phyloP scores from a whole-genome alignment of 2,113 vertebrate species.

The Saccopteryx bilineata region DNA sequence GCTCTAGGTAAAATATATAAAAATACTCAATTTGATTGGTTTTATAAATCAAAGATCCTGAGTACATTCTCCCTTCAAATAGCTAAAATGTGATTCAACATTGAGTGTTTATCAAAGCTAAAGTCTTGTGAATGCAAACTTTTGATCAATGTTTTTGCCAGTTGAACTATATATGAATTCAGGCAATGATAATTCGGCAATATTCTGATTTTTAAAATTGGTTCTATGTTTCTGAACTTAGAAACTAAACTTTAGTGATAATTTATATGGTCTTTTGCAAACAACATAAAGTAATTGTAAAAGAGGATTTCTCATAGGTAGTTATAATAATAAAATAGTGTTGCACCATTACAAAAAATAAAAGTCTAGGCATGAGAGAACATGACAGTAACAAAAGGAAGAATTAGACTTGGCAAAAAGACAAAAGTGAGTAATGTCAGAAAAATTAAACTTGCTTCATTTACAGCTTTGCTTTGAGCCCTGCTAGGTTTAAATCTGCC shows the following conservation, averaged over 20 bases:
- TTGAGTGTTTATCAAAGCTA: not conserved
- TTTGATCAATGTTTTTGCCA: conserved; percentile 27
- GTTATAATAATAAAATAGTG: not conserved
- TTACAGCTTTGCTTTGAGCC: not conserved
- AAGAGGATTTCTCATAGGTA: not conserved
- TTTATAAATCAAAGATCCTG: conserved; percentile 8
- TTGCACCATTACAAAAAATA: conserved; percentile 1
- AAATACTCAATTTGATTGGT: not conserved
- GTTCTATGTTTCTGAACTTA: conserved; percentile 5
- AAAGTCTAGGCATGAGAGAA: not conserved
- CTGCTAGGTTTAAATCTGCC: not conserved
- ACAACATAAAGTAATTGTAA: not conserved
- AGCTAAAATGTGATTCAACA: not conserved
- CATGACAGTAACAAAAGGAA: not conserved
- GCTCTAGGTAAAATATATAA: not conserved
- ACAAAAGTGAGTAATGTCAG: conserved; percentile 35
- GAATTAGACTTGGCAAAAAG: conserved; percentile 41
- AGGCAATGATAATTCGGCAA: not conserved
- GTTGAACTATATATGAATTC: conserved; percentile 3
- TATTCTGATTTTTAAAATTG: not conserved
- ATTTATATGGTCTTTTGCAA: conserved; percentile 33
- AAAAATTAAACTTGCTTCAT: conserved; percentile 19
- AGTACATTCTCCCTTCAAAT: not conserved
- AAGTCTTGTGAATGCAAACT: not conserved
- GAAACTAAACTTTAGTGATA: conserved; percentile 19